These are phyloP conservation scores for Tetramorium parvispinum DNA, from an alignment of 1,140 invertebrate species.

Conservation along the genomic window DNA sequence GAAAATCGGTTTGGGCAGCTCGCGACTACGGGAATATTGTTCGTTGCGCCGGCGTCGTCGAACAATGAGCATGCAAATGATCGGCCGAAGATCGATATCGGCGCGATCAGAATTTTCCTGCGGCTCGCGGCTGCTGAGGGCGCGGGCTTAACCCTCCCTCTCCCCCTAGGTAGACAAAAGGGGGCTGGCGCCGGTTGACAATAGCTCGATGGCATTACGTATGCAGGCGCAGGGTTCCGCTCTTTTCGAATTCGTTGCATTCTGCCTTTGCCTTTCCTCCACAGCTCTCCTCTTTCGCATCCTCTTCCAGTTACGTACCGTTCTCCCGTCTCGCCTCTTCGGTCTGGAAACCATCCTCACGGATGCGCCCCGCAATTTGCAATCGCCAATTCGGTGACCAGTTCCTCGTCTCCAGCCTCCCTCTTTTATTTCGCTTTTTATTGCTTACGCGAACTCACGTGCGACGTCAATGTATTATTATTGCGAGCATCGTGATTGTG, in stretches of 20 bases:
- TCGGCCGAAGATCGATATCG: constrained; percentile 85
- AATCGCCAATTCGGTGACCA: constrained; percentile 77
- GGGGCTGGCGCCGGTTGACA: constrained; percentile 80
- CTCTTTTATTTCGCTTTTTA: constrained; percentile 17
- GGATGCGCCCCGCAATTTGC: constrained; percentile 79
- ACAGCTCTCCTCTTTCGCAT: constrained; percentile 61
- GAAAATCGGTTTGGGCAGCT: constrained; percentile 60
- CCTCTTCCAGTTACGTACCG: constrained; percentile 50
- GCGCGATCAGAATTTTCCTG: constrained; percentile 85
- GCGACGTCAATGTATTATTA: constrained; percentile 20
- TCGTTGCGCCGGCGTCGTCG: constrained; percentile 72
- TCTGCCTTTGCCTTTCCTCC: constrained; percentile 78
- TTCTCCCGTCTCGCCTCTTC: constrained; percentile 40
- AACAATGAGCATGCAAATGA: constrained; percentile 87
- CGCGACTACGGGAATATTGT: constrained; percentile 69
- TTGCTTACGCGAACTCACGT: background rate
- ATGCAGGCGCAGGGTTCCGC: constrained; percentile 83
- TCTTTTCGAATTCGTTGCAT: constrained; percentile 85
- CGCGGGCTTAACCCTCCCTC: constrained; percentile 61
- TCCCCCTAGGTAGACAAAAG: constrained; percentile 80
- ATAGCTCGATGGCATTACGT: constrained; percentile 84
- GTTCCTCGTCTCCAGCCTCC: constrained; percentile 55
- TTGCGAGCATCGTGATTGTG: background rate
- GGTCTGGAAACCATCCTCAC: constrained; percentile 58
- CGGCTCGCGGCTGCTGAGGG: constrained; percentile 69